A percentile compares a stretch with the other conserved stretches of the same genome.
Conservation (phyloP, 2,888 invertebrate species). For the Brachylomia viminalis region DNA sequence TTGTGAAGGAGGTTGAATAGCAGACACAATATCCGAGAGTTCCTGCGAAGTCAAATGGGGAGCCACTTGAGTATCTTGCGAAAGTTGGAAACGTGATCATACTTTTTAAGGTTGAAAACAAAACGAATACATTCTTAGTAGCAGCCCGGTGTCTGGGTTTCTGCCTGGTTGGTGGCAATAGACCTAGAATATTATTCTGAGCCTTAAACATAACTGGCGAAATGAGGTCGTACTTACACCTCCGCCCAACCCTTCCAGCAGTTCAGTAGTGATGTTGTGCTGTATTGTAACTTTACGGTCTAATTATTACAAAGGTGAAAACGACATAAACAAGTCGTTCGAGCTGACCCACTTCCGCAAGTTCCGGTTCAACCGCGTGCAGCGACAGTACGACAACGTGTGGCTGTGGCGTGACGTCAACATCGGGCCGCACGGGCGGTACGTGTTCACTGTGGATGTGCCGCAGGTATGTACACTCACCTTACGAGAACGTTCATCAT, state of each 20-base stretch:
- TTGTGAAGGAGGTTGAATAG: too few species aligned
- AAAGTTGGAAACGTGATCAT: too few species aligned
- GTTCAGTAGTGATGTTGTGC: not conserved
- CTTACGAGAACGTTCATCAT: not conserved
- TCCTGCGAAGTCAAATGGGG: too few species aligned
- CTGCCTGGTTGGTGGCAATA: too few species aligned
- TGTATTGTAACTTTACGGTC: not conserved
- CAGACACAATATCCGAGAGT: too few species aligned
- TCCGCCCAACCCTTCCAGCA: not conserved
- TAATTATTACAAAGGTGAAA: conserved; percentile 83
- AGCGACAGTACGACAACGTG: conserved; percentile 97
- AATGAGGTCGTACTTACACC: not conserved
- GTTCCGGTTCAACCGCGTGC: conserved; percentile 96
- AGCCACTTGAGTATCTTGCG: too few species aligned
- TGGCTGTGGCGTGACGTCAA: conserved; percentile 99
- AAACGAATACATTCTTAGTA: too few species aligned
- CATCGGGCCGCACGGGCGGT: conserved; percentile 96
- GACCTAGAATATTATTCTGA: too few species aligned
- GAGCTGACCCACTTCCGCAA: conserved; percentile 94
- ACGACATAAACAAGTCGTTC: conserved; percentile 90
- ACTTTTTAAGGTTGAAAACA: too few species aligned
- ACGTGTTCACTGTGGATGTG: conserved; percentile 96
- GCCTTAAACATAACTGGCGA: not conserved
- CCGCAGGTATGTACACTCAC: conserved; percentile 88
- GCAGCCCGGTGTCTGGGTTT: too few species aligned